Evolutionary conservation across 1,140 invertebrate species (phyloP).

Genomic region (Cryptotermes secundus): DNA sequence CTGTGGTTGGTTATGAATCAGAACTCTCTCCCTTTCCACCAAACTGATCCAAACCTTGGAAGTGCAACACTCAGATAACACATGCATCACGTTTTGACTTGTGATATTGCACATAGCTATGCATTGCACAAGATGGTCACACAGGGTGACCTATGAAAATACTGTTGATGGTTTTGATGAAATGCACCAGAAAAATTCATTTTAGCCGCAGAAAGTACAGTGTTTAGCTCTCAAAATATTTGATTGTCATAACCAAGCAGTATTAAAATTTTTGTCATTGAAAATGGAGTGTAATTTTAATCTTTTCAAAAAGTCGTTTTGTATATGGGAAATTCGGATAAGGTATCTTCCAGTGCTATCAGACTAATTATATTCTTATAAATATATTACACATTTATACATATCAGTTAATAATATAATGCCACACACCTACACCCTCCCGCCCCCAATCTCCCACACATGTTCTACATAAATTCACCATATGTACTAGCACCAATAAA

Average conservation of each 20-base stretch:
- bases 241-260: background rate
- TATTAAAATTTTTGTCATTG: background rate
- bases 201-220: background rate
- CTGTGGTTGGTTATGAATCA: background rate
- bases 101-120: slow-evolving; percentile 23
- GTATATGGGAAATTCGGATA: background rate
- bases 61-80: background rate
- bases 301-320: background rate
- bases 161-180: slow-evolving; percentile 21
- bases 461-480: background rate
- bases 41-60: background rate
- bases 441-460: slow-evolving; percentile 6
- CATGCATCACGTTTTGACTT: slow-evolving; percentile 16
- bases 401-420: slow-evolving; percentile 12
- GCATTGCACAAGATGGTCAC: slow-evolving; percentile 20
- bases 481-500: background rate
- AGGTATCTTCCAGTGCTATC: background rate
- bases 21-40: background rate
- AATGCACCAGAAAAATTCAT: background rate
- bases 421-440: slow-evolving; percentile 16
- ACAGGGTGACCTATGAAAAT: slow-evolving; percentile 8
- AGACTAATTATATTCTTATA: background rate
- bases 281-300: background rate
- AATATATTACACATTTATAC: slow-evolving; percentile 19
- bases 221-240: background rate